phyloP scores from a whole-genome alignment of 2,888 invertebrate genomes.

The Dolichopus griseipennis region DNA sequence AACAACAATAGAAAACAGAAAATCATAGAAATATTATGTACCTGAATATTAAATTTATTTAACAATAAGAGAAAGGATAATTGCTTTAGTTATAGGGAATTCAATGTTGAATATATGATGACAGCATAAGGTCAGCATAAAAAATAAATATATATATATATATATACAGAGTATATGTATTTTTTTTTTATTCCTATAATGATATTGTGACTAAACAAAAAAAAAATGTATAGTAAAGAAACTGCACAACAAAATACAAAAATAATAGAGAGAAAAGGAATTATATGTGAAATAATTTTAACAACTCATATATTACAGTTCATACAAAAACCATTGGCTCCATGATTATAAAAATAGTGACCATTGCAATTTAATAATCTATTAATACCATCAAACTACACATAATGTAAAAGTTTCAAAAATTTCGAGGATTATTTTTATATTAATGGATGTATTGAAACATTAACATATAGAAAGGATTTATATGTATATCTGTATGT shows the following conservation, averaged over 20 bases:
- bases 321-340: too few species aligned
- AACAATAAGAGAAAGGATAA: not conserved
- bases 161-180: too few species aligned
- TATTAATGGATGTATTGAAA: too few species aligned
- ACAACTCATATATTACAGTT: not conserved
- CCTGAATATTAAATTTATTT: constrained; percentile 4
- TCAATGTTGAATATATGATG: not conserved
- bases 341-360: too few species aligned
- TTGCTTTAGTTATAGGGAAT: not conserved
- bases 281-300: not conserved
- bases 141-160: not conserved
- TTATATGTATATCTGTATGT: too few species aligned
- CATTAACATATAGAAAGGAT: too few species aligned
- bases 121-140: not conserved
- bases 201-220: not conserved
- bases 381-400: too few species aligned
- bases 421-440: too few species aligned
- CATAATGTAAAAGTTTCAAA: too few species aligned
- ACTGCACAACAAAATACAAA: not conserved
- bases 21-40: constrained; percentile 2
- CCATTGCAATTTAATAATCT: too few species aligned
- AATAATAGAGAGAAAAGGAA: not conserved
- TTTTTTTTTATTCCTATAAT: not conserved
- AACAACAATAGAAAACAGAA: too few species aligned
- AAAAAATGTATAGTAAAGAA: not conserved